Conservation (phyloP, 2,797 vertebrate genomes). For the Hydrolagus colliei region DNA sequence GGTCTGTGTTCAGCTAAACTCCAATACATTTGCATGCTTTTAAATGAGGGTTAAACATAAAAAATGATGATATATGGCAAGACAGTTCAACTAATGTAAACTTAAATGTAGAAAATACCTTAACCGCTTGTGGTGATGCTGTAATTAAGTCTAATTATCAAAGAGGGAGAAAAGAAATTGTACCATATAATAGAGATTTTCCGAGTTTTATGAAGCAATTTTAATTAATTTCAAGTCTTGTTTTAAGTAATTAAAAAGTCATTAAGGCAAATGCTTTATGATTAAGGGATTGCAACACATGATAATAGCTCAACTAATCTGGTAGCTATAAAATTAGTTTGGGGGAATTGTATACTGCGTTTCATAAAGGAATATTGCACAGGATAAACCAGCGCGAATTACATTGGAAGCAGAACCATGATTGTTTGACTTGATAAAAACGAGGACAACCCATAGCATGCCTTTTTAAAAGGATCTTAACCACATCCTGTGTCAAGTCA, state of each 20-base stretch:
- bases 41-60: conserved; percentile 27
- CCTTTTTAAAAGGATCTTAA: not conserved
- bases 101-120: conserved; percentile 27
- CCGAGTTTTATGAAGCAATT: conserved; percentile 28
- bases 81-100: conserved; percentile 25
- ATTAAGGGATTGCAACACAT: not conserved
- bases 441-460: too few relatives aligned
- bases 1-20: conserved; percentile 17
- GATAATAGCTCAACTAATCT: conserved; percentile 9
- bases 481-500: conserved; percentile 1
- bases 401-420: conserved; percentile 1
- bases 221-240: conserved; percentile 27
- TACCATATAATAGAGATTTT: conserved; percentile 1
- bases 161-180: conserved; percentile 24
- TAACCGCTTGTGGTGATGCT: conserved; percentile 27
- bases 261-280: conserved; percentile 18
- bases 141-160: conserved; percentile 30
- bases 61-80: conserved; percentile 22
- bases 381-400: not conserved
- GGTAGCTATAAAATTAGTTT: conserved; percentile 6
- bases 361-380: not conserved
- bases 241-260: conserved; percentile 24
- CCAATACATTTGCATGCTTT: conserved; percentile 26
- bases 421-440: conserved; percentile 1
- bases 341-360: not conserved